Percentiles rank a stretch among this genome's conserved stretches.
Evolutionary conservation across 2,888 invertebrate genomes (phyloP).

Genomic region (Drosophila niveifrons): DNA sequence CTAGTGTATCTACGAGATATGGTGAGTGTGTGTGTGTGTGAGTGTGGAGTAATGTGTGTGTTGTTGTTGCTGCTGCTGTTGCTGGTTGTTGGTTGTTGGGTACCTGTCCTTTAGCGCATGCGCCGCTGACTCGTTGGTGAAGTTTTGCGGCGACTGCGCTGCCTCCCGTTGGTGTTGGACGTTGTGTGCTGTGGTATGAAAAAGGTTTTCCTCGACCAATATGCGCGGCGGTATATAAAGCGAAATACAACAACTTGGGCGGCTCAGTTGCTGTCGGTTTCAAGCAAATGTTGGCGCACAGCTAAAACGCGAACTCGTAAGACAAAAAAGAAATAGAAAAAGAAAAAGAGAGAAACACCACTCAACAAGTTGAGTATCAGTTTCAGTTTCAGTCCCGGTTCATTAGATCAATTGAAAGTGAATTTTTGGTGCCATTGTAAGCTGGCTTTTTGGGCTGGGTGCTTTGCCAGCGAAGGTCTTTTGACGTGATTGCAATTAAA

Average conservation of each 20-base stretch:
- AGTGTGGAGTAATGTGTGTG: conserved; percentile 14
- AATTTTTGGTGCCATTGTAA: conserved; percentile 59
- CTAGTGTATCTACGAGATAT: conserved; percentile 5
- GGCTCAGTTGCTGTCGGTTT: conserved; percentile 79
- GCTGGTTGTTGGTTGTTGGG: conserved; percentile 7
- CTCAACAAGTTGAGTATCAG: conserved; percentile 35
- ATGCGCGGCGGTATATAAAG: conserved; percentile 69
- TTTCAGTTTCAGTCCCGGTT: conserved; percentile 65
- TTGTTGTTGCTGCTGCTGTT: no score
- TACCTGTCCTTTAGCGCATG: conserved; percentile 40
- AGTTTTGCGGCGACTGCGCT: conserved; percentile 49
- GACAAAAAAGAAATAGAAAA: conserved; percentile 9
- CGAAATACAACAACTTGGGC: conserved; percentile 80
- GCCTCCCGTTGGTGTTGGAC: conserved; percentile 45
- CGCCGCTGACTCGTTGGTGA: conserved; percentile 65
- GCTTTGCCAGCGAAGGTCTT: conserved; percentile 78
- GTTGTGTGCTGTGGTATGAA: conserved; percentile 49
- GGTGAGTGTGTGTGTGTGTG: conserved; percentile 9
- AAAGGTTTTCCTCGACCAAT: conserved; percentile 74
- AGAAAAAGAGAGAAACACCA: conserved; percentile 10
- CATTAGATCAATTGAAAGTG: conserved; percentile 78
- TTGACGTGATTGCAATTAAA: conserved; percentile 59
- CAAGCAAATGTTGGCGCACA: conserved; percentile 68
- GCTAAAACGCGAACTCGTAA: conserved; percentile 51
- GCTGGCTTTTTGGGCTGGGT: conserved; percentile 64